These are phyloP conservation scores for Rhinogobio ventralis DNA, from an alignment of 2,797 vertebrate species.

Conservation along the genomic window DNA sequence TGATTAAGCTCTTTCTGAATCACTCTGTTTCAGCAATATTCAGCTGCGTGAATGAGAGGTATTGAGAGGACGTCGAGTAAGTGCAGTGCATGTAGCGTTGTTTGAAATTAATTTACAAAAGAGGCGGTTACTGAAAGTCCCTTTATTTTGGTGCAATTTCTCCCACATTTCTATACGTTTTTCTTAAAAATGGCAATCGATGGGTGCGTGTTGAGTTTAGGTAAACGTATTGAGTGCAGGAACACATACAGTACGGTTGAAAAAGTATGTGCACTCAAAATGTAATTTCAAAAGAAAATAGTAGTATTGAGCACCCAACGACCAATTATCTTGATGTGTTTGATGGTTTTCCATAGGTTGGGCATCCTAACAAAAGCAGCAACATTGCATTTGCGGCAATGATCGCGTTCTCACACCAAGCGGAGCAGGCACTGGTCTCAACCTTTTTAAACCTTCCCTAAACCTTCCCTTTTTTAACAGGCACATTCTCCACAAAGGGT, in stretches of 20 bases:
- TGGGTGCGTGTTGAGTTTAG: background rate
- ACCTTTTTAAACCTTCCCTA: conserved; percentile 59
- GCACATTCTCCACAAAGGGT: conserved; percentile 84
- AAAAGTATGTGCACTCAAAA: conserved; percentile 12
- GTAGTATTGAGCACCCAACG: background rate
- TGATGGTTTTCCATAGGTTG: conserved; percentile 6
- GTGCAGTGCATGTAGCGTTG: background rate
- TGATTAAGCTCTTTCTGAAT: conserved; percentile 26
- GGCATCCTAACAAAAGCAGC: conserved; percentile 13
- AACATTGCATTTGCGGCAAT: background rate
- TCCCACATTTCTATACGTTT: background rate
- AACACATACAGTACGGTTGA: background rate
- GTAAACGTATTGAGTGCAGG: background rate
- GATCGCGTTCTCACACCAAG: background rate
- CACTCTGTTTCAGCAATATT: conserved; percentile 37
- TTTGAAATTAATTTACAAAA: background rate
- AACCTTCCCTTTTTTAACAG: conserved; percentile 71
- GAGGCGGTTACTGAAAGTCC: background rate
- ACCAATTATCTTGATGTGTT: conserved; percentile 9
- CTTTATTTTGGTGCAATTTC: background rate
- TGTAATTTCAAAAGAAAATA: conserved; percentile 14
- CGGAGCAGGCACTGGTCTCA: conserved; percentile 26
- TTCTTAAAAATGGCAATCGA: conserved; percentile 6
- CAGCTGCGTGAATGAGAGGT: background rate
- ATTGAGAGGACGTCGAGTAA: conserved; percentile 9